Conservation (phyloP, 2,888 invertebrate genomes). For the Philopedon plagiatum region DNA sequence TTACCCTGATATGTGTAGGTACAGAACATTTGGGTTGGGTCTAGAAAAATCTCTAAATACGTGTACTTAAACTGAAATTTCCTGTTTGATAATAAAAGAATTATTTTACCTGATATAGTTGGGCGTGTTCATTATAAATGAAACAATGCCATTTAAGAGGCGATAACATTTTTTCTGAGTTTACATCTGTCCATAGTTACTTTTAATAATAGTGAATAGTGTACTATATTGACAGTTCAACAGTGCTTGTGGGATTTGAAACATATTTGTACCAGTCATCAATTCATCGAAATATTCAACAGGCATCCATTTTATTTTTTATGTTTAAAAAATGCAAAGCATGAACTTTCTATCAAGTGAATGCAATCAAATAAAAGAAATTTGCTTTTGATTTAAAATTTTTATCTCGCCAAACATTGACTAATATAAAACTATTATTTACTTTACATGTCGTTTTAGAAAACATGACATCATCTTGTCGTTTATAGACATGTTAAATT, state of each 20-base stretch:
- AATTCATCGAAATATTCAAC: no score
- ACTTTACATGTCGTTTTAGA: not conserved
- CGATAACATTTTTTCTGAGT: no score
- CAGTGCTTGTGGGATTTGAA: no score
- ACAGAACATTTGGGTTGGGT: not conserved
- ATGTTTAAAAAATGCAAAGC: no score
- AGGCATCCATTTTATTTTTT: no score
- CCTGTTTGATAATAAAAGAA: not conserved
- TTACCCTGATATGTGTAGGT: slow-evolving; percentile 2
- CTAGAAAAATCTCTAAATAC: not conserved
- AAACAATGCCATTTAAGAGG: not conserved
- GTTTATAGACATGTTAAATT: slow-evolving; percentile 5
- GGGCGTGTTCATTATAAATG: not conserved
- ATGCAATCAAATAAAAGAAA: not conserved
- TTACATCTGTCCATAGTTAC: no score
- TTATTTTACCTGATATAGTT: not conserved
- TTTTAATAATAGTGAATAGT: no score
- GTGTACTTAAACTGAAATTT: not conserved
- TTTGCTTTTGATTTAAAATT: not conserved
- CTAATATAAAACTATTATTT: slow-evolving; percentile 6
- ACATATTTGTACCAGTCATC: no score
- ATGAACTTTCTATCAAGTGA: no score
- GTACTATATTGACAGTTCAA: no score
- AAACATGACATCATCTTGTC: not conserved
- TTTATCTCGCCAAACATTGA: not conserved